Percentiles rank a stretch among this genome's conserved stretches.
These are phyloP conservation scores for Eristalis tenax DNA, from an alignment of 2,888 invertebrate species.

Conservation along the genomic window DNA sequence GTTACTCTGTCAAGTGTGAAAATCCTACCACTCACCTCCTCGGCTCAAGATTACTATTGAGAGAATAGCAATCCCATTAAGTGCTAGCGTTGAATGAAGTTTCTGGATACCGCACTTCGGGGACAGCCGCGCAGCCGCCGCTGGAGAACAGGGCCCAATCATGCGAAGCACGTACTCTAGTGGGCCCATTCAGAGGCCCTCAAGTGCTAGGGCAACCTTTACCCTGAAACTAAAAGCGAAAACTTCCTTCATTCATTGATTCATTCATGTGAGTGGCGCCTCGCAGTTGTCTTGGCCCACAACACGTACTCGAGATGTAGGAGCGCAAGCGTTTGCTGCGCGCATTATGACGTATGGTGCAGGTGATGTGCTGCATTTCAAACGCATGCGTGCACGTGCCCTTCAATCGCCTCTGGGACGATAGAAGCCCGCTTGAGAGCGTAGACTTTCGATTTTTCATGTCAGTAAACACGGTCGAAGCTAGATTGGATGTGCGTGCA, in stretches of 20 bases:
- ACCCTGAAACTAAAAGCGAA: conserved; percentile 3
- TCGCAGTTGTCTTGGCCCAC: conserved; percentile 11
- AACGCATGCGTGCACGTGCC: conserved; percentile 7
- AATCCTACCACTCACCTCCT: background rate
- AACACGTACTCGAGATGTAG: conserved; percentile 6
- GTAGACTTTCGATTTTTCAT: conserved; percentile 8
- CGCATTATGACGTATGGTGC: background rate
- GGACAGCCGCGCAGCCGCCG: too few species aligned
- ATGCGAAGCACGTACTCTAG: background rate
- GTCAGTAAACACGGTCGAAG: background rate
- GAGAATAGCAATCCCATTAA: background rate
- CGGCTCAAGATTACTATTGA: background rate
- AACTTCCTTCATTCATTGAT: background rate
- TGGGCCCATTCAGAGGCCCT: background rate
- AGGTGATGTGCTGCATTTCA: conserved; percentile 6
- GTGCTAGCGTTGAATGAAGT: background rate
- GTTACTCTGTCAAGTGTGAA: background rate
- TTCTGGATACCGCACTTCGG: background rate
- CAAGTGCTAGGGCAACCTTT: conserved; percentile 5
- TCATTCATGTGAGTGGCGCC: conserved; percentile 5
- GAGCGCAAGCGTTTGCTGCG: background rate
- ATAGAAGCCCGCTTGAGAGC: background rate
- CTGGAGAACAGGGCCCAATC: background rate
- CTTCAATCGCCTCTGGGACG: background rate
- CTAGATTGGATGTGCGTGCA: background rate